A percentile compares a stretch with the other conserved stretches of the same genome.
These are phyloP conservation scores for Amblyopsis hoosieri DNA, from an alignment of 2,797 vertebrate species.

Conservation along the genomic window DNA sequence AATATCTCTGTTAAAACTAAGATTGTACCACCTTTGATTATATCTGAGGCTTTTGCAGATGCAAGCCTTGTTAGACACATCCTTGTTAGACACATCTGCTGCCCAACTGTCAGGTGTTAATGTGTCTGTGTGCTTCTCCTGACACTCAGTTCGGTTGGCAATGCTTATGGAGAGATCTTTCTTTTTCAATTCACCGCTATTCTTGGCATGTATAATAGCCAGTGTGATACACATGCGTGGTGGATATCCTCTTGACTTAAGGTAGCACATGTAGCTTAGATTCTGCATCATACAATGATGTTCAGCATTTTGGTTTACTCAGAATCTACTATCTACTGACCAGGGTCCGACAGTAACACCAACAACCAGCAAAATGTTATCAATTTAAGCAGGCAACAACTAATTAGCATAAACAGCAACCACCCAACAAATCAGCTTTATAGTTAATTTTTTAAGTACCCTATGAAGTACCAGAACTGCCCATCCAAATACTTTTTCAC, in stretches of 20 bases:
- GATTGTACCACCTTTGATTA: slow-evolving; percentile 54
- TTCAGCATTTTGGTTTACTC: slow-evolving; percentile 2
- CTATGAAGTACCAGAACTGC: not conserved
- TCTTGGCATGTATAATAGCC: not conserved
- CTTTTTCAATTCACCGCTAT: slow-evolving; percentile 3
- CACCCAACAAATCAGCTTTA: too few species aligned
- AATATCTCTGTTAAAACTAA: slow-evolving; percentile 31
- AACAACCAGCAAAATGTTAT: slow-evolving; percentile 7
- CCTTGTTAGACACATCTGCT: slow-evolving; percentile 61
- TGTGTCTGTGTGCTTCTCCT: slow-evolving; percentile 47
- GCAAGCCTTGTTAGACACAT: slow-evolving; percentile 50
- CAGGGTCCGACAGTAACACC: slow-evolving; percentile 4
- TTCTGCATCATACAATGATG: slow-evolving; percentile 9
- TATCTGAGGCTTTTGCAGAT: slow-evolving; percentile 56
- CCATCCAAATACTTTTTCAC: not conserved
- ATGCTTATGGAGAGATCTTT: slow-evolving; percentile 1
- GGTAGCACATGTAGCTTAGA: slow-evolving; percentile 34
- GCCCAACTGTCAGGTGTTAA: slow-evolving; percentile 67
- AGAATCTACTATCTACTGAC: slow-evolving; percentile 2
- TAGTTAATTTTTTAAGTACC: not conserved
- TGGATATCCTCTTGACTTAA: slow-evolving; percentile 29
- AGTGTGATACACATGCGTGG: slow-evolving; percentile 22
- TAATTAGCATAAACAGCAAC: not conserved
- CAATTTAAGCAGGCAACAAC: not conserved
- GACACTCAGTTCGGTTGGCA: not conserved